Percentiles rank a stretch among this genome's conserved stretches.
phyloP scores from a whole-genome alignment of 1,140 invertebrate species.

The Leptinotarsa texana region DNA sequence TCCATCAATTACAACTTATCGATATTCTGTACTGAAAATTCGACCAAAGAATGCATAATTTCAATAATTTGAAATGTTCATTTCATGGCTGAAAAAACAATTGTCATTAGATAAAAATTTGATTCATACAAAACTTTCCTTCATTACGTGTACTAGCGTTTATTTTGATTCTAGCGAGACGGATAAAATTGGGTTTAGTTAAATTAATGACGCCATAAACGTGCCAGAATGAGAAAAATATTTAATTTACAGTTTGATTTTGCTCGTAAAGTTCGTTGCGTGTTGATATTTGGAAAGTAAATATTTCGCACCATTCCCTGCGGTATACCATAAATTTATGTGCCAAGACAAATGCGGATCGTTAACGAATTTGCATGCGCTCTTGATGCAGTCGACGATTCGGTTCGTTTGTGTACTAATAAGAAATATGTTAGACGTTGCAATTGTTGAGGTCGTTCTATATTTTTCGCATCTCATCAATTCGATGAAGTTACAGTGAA shows the following conservation, averaged over 20 bases:
- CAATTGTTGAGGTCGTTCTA: too few species aligned
- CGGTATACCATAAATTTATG: slow-evolving; percentile 18
- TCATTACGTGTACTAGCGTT: background rate
- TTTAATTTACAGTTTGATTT: slow-evolving; percentile 27
- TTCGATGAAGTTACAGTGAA: too few species aligned
- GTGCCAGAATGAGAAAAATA: slow-evolving; percentile 14
- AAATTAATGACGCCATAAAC: slow-evolving; percentile 23
- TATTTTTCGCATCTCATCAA: too few species aligned
- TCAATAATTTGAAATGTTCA: too few species aligned
- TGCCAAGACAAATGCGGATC: slow-evolving; percentile 15
- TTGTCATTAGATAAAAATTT: too few species aligned
- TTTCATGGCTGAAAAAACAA: too few species aligned
- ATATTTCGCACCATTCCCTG: slow-evolving; percentile 21
- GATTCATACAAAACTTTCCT: background rate
- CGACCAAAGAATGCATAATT: too few species aligned
- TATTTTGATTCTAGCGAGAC: slow-evolving; percentile 16
- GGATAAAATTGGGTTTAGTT: slow-evolving; percentile 26
- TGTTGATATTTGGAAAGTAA: slow-evolving; percentile 31
- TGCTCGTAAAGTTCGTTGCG: slow-evolving; percentile 22
- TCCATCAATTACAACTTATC: too few species aligned
- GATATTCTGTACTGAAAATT: too few species aligned
- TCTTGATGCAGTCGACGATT: background rate
- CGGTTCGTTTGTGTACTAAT: background rate
- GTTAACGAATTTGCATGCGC: slow-evolving; percentile 10
- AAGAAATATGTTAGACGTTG: too few species aligned